phyloP scores from a whole-genome alignment of 37 sponge, comb jelly and placozoan genomes.

The Mnemiopsis leidyi region DNA sequence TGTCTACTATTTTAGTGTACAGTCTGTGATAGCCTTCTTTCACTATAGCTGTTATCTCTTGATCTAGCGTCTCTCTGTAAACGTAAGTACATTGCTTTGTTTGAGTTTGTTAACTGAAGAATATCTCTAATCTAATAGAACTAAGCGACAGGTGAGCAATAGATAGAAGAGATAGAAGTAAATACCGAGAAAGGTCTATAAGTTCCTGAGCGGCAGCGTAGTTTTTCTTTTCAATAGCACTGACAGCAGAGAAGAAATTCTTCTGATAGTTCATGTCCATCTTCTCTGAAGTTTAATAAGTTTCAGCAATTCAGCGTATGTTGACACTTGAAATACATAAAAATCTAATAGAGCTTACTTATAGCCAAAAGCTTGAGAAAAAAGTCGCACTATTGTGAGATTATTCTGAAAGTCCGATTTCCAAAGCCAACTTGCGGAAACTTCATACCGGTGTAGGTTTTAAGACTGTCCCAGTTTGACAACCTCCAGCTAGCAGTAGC shows the following conservation, averaged over 20 bases:
- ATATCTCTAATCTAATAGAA: too few relatives aligned
- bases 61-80: conserved; percentile 74
- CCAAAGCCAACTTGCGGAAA: too few relatives aligned
- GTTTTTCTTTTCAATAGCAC: conserved; percentile 73
- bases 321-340: too few relatives aligned
- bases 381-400: too few relatives aligned
- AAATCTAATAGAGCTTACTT: background rate
- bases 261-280: conserved; percentile 78
- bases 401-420: too few relatives aligned
- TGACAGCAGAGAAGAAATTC: conserved; percentile 81
- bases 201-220: conserved; percentile 71
- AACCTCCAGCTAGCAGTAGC: conserved; percentile 95
- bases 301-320: background rate
- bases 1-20: conserved; percentile 86
- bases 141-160: too few relatives aligned
- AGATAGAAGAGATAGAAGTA: too few relatives aligned
- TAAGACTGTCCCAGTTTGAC: background rate
- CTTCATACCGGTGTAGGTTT: background rate
- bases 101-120: too few relatives aligned
- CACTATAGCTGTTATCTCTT: conserved; percentile 89
- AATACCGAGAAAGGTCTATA: conserved; percentile 37
- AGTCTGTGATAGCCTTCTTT: conserved; percentile 97
- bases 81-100: too few relatives aligned
- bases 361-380: too few relatives aligned
- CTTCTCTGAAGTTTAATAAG: background rate